Evolutionary conservation across 2,888 invertebrate genomes (phyloP).

Genomic region (Hypselothyrea guttata): DNA sequence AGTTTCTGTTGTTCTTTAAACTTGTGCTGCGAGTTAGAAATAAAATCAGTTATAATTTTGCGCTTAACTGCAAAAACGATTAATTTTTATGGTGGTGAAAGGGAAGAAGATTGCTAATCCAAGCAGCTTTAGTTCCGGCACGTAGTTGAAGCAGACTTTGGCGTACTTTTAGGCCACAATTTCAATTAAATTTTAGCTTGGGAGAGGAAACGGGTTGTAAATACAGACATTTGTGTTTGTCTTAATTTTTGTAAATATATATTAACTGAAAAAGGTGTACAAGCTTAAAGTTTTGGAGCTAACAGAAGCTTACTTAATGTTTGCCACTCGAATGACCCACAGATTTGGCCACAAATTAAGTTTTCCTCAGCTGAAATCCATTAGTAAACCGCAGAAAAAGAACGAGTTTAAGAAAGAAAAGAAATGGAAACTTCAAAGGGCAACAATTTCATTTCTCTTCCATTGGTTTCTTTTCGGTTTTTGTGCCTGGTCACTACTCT

Average conservation of each 20-base stretch:
- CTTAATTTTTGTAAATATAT: not conserved
- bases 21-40: constrained; percentile 14
- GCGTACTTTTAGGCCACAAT: not conserved
- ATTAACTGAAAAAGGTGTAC: not conserved
- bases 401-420: not conserved
- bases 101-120: constrained; percentile 39
- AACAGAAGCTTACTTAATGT: constrained; percentile 36
- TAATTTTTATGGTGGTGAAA: constrained; percentile 18
- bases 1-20: constrained; percentile 41
- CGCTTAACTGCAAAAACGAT: constrained; percentile 24
- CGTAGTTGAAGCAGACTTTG: constrained; percentile 31
- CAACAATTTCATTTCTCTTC: constrained; percentile 24
- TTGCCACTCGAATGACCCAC: constrained; percentile 39
- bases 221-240: no score
- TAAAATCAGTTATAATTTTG: constrained; percentile 34
- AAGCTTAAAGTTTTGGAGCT: not conserved
- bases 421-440: constrained; percentile 50
- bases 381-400: constrained; percentile 33
- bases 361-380: constrained; percentile 49
- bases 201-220: not conserved
- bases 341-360: constrained; percentile 51
- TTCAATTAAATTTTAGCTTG: not conserved
- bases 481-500: constrained; percentile 49
- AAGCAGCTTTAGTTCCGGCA: constrained; percentile 27
- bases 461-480: constrained; percentile 5